Evolutionary conservation across 2,888 invertebrate species (phyloP).

Genomic region (Epinotia ramella): DNA sequence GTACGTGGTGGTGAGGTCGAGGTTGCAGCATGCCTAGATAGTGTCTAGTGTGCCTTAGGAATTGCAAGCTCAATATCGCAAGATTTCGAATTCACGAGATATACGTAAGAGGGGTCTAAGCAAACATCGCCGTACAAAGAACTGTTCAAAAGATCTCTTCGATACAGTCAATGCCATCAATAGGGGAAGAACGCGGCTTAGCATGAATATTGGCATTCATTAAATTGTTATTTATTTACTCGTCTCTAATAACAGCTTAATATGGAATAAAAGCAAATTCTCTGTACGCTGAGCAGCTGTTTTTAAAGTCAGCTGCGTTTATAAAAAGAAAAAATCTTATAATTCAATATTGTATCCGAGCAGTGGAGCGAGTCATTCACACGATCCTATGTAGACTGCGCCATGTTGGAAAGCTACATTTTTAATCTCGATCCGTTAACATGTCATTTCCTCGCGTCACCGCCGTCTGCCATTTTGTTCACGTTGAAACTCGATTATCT

Average conservation of each 20-base stretch:
- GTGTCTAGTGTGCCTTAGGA: too few species aligned
- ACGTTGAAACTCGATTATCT: constrained; percentile 18
- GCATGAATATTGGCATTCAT: not conserved
- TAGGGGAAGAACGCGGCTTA: not conserved
- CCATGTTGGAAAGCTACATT: constrained; percentile 21
- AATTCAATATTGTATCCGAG: not conserved
- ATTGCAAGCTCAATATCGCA: too few species aligned
- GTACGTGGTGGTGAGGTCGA: too few species aligned
- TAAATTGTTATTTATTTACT: not conserved
- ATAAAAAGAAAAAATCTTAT: not conserved
- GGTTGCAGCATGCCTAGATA: too few species aligned
- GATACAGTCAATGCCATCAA: too few species aligned
- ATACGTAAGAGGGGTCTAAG: too few species aligned
- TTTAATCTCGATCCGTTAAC: constrained; percentile 41
- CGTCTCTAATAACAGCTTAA: not conserved
- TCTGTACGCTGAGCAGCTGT: too few species aligned
- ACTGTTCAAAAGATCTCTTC: too few species aligned
- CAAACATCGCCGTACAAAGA: too few species aligned
- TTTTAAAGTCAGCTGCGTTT: not conserved
- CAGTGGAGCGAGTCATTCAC: not conserved
- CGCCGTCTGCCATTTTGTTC: constrained; percentile 19
- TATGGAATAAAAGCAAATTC: not conserved
- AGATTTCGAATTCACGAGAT: too few species aligned
- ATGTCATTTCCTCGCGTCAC: constrained; percentile 27
- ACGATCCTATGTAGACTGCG: not conserved